Evolutionary conservation across 2,888 invertebrate genomes (phyloP).

Genomic region (Drosophila phalerata): DNA sequence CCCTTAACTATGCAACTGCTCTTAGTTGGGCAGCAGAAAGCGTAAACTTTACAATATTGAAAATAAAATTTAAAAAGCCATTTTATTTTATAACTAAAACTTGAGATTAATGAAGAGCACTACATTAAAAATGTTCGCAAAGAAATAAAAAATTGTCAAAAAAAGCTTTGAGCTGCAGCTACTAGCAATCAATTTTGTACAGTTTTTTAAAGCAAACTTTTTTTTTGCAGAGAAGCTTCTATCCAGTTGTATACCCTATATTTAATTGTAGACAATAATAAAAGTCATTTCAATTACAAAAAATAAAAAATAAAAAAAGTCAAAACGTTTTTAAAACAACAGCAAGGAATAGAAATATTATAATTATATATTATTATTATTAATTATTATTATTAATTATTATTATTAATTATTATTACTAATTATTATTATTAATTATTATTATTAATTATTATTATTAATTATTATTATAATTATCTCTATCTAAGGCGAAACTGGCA

Average conservation of each 20-base stretch:
- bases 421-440: no score
- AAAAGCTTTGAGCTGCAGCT: conserved; percentile 24
- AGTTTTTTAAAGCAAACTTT: conserved; percentile 17
- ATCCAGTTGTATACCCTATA: conserved; percentile 7
- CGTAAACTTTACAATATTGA: background rate
- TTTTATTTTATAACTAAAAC: conserved; percentile 21
- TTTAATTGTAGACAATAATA: background rate
- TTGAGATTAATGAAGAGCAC: conserved; percentile 37
- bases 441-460: no score
- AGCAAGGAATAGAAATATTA: no score
- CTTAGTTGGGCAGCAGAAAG: background rate
- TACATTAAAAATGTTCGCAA: conserved; percentile 28
- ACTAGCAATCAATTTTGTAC: conserved; percentile 23
- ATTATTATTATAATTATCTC: no score
- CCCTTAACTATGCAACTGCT: background rate
- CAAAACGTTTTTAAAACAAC: background rate
- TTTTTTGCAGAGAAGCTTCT: background rate
- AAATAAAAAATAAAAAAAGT: no score
- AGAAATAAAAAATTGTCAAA: conserved; percentile 12
- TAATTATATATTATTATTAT: no score
- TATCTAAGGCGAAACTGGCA: background rate
- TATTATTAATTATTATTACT: no score
- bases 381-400: no score
- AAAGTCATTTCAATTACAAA: background rate
- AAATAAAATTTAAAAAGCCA: conserved; percentile 5